Evolutionary conservation across 37 sponge, comb jelly and placozoan genomes (phyloP), one percentile per base, ranked within the genome.

Genomic region (Eunapius fragilis): DNA sequence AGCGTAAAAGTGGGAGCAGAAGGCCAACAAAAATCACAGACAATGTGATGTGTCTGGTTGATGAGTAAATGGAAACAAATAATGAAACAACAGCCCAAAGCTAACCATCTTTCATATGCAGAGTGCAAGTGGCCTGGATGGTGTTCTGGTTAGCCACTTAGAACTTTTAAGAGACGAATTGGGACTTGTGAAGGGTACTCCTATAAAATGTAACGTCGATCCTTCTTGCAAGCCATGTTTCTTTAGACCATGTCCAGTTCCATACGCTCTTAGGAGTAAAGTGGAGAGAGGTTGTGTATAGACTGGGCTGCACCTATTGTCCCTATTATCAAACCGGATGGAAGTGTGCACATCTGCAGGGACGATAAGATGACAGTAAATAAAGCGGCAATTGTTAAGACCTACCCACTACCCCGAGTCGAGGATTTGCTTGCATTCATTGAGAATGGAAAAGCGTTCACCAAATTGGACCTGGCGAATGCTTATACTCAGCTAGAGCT

Each of bases 301-400:
- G 80, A 79, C 30, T 86, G 87, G 87, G 87, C 80, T 26, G 74
- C 87, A 36, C 47, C 87, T 22, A 80, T 86, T 80, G 87, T 86
- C 6, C 80, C 80, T 14, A 74, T 86, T 41, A 31, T 6, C 80
- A 86, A 86, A 69, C 72, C 70, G 5, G 87, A 80, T 33, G 74
- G 58, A 26, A 74, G 23, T 2, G 69, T 86, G 19, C 36, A 80
- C 41, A 34, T 86, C 22, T 86, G 87, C 37, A 73, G 87, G 19
- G 87, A 86, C 37, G 70, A 86, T 48, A 80, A 80, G 26, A n/a
- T 69, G 22, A 86, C 87, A 71, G 28, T 86, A 3, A 86, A 86
- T 32, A 80, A 80, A 37, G 71, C 87, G 11, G 36, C 68, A 19
- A 68, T 70, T 27, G 69, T 70, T 30, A 69, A 80, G 24, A 80